Evolutionary conservation across 1,140 invertebrate species (phyloP), one percentile per base, ranked within the genome.

Genomic region (Hetaerina americana): DNA sequence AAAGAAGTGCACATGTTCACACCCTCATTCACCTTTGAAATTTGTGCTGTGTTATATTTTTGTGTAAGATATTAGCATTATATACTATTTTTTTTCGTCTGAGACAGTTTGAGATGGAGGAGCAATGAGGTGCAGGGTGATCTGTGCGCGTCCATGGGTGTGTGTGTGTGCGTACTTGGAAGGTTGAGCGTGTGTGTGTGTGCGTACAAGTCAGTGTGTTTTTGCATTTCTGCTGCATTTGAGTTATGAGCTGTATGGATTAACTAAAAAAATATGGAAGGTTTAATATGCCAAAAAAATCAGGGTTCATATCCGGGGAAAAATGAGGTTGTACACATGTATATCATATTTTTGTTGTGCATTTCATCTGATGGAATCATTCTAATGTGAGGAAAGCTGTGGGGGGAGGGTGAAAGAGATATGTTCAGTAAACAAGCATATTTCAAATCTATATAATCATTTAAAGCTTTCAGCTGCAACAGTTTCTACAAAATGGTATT

Each of bases 31-130:
- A 57, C 40, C 40, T 57, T 57, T 57, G 40, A 57, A 57, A 57
- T 57, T 57, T 57, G 40, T 57, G 40, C 40, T 57, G 40, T 57
- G 40, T 57, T 57, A 57, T 57, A 57, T 57, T 57, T 57, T 57
- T 57, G 40, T 57, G 40, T 57, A 57, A 57, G 40, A 57, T 57
- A 57, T 57, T 57, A 57, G 40, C 40, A 57, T 57, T 57, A 57
- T 57, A 57, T 57, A 57, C 40, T 57, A 57, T 57, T 57, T 57
- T 57, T n/a, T 57, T 57, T 57, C 40, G 40, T 57, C 40, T 57
- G 40, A 57, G 22, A 57, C 40, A 57, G 40, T 57, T n/a, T 57
- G 40, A 57, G 40, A 57, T 57, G 40, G 40, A 57, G 22, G 40
- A 57, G 40, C 15, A 57, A 57, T 57, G 40, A 57, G 40, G 40